phyloP scores from a whole-genome alignment of 2,797 vertebrate species.

The Gephyroberyx darwinii region DNA sequence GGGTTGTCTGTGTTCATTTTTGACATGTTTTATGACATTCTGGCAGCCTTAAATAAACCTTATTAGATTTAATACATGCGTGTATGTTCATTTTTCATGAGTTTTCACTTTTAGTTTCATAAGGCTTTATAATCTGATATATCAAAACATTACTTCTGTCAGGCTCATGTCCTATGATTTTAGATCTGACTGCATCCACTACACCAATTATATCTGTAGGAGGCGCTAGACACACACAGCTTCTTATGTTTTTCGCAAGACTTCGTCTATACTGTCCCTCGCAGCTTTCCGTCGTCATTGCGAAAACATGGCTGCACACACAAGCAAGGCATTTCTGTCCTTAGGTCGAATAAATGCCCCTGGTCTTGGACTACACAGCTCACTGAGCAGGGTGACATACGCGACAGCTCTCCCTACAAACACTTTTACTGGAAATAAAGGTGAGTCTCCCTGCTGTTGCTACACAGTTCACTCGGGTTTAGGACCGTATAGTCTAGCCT shows the following conservation, averaged over 20 bases:
- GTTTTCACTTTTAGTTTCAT: too few relatives aligned
- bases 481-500: not conserved
- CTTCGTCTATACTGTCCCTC: constrained; percentile 24
- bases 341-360: constrained; percentile 66
- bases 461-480: not conserved
- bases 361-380: constrained; percentile 27
- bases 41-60: too few relatives aligned
- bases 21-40: too few relatives aligned
- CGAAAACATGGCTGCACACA: constrained; percentile 77
- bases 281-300: constrained; percentile 36
- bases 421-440: constrained; percentile 43
- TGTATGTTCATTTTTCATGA: too few relatives aligned
- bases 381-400: constrained; percentile 52
- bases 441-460: constrained; percentile 39
- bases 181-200: too few relatives aligned
- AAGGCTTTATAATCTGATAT: too few relatives aligned
- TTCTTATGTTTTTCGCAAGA: not conserved
- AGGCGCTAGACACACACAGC: constrained; percentile 14
- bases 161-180: too few relatives aligned
- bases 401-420: constrained; percentile 42
- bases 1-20: too few relatives aligned
- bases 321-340: constrained; percentile 54
- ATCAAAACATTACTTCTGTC: too few relatives aligned
- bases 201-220: constrained; percentile 6
- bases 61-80: too few relatives aligned